Evolutionary conservation across 2,113 vertebrate genomes (phyloP).

Genomic region (Pterocles gutturalis): DNA sequence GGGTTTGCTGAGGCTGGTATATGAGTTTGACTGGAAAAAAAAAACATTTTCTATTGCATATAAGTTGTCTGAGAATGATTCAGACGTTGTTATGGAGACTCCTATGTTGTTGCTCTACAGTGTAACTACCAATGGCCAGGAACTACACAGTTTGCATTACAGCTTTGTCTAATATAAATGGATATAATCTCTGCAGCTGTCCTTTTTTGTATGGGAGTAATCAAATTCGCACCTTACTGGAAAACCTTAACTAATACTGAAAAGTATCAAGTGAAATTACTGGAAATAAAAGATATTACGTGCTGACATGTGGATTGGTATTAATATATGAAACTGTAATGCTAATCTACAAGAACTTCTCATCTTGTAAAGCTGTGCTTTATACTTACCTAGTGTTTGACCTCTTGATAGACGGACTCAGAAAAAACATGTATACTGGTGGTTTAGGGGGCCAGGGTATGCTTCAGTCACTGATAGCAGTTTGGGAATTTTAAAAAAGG

Average conservation of each 20-base stretch:
- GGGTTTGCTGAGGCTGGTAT: not conserved
- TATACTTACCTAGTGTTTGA: not conserved
- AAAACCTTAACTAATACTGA: not conserved
- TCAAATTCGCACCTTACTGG: not conserved
- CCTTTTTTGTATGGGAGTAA: not conserved
- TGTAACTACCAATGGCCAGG: not conserved
- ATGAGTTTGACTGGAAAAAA: not conserved
- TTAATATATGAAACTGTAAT: not conserved
- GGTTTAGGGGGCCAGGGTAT: not conserved
- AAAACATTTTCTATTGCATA: not conserved
- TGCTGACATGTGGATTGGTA: not conserved
- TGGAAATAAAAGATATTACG: not conserved
- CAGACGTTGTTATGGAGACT: not conserved
- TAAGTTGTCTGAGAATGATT: not conserved
- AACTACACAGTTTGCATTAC: not conserved
- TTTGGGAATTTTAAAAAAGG: not conserved
- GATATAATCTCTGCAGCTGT: not conserved
- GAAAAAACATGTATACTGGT: not conserved
- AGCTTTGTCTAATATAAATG: not conserved
- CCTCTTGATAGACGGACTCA: not conserved
- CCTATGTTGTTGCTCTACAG: not conserved
- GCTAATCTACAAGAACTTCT: not conserved
- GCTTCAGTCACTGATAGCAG: not conserved
- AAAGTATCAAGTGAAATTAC: not conserved
- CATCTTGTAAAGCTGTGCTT: not conserved